Percentiles rank a stretch among this genome's conserved stretches.
Conservation (phyloP, 2,888 invertebrate species). For the Eupithecia insigniata region DNA sequence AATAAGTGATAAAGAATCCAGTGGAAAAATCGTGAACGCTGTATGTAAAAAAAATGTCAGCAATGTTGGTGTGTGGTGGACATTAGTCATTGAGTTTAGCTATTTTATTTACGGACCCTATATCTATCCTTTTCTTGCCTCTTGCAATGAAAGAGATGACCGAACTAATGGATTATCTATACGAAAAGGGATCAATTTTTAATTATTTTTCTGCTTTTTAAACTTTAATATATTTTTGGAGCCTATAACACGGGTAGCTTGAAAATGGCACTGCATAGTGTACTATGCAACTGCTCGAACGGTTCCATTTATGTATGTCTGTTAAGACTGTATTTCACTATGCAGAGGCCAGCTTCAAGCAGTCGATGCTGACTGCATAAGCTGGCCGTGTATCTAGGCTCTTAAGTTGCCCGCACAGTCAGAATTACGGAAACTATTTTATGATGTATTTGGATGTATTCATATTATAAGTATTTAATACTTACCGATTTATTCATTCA, state of each 20-base stretch:
- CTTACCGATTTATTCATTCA: background rate
- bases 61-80: conserved; percentile 17
- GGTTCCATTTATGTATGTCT: too few relatives aligned
- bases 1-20: background rate
- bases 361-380: too few relatives aligned
- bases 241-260: too few relatives aligned
- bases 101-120: conserved; percentile 7
- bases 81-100: conserved; percentile 34
- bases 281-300: too few relatives aligned
- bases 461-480: conserved; percentile 6
- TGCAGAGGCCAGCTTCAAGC: too few relatives aligned
- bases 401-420: background rate
- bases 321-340: too few relatives aligned
- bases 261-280: too few relatives aligned
- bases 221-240: too few relatives aligned
- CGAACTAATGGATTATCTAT: background rate
- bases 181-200: background rate
- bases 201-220: background rate
- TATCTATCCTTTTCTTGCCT: background rate
- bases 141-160: background rate
- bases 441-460: background rate
- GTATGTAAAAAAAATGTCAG: background rate
- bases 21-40: background rate
- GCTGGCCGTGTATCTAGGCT: too few relatives aligned
- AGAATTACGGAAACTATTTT: background rate